Conservation (phyloP, 2,797 vertebrate species). For the Thaleichthys pacificus region DNA sequence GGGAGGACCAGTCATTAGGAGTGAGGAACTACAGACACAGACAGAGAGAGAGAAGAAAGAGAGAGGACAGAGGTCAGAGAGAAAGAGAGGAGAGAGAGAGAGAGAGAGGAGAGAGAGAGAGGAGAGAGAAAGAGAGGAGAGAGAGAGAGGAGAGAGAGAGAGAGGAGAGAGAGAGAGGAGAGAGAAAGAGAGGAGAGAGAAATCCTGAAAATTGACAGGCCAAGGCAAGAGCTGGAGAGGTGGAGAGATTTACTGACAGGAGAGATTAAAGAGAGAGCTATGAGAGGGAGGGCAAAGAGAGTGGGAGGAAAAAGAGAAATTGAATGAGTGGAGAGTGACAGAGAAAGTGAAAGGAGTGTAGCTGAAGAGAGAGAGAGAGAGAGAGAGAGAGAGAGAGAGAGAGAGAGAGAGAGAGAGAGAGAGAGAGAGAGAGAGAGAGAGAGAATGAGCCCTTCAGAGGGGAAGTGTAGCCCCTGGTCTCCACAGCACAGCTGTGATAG, state of each 20-base stretch:
- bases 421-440: background rate
- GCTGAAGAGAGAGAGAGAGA: background rate
- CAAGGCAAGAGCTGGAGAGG: background rate
- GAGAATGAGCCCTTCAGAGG: no score
- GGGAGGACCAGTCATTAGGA: no score
- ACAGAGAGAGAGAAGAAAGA: background rate
- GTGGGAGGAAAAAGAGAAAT: background rate
- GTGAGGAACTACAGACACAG: background rate
- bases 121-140: background rate
- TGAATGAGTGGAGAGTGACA: background rate
- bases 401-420: background rate
- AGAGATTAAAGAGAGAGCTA: background rate
- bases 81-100: no score
- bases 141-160: background rate
- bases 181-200: background rate
- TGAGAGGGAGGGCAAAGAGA: background rate
- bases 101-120: background rate
- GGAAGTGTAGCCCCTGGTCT: no score
- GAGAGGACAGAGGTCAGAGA: background rate
- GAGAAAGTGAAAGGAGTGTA: background rate
- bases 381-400: background rate
- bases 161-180: background rate
- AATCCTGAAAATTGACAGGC: background rate
- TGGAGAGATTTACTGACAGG: background rate
- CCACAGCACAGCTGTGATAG: background rate